Base-by-base conservation (phyloP, 2,888 invertebrate species). In the Andrena chrysosceles region DNA sequence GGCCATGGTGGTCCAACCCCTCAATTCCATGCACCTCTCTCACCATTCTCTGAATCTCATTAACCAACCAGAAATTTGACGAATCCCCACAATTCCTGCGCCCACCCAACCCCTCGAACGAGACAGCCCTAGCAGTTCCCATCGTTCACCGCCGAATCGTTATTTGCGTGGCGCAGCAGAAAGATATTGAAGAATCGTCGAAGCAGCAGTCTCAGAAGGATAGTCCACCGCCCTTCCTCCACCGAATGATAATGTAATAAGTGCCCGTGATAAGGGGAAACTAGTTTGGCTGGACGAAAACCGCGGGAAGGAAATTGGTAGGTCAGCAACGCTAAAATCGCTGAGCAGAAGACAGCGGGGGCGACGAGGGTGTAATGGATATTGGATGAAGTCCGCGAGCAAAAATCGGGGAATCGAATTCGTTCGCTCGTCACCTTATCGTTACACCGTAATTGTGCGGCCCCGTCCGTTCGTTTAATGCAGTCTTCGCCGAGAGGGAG, bases 261-360 rank as follows among this genome's bases (percentile, higher is more conserved):
- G 83, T 82, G 71, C 48, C 78, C 71, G 48, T 72, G 84, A 84
- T 84, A 82, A 83, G 77, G 72, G 42, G 54, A 78, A 84, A 82
- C 83, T 84, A 77, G 83, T 82, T 82, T 68, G 78, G 56, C 26
- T 62, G 67, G 77, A 62, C 52, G 81, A 52, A 67, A 66, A 66
- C 60, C 54, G 70, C 48, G 26, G 64, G 54, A 59, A 54, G 63
- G 75, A 71, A 84, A 84, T 82, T 74, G 83, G 67, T 75, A 59
- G 84, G 84, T 84, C 84, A 84, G 84, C 84, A 82, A 74, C 52
- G 82, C 26, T 75, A 75, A 82, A 84, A 82, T 82, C 67, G 84
- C 84, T 84, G 84, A 84, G 84, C 59, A 29, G 64, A 72, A 71
- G 63, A 69, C 35, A 71, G 74, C 42, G 42, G 72, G 52, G 76